These are phyloP conservation scores for Bombus confusus DNA, from an alignment of 1,140 invertebrate genomes.

Conservation along the genomic window DNA sequence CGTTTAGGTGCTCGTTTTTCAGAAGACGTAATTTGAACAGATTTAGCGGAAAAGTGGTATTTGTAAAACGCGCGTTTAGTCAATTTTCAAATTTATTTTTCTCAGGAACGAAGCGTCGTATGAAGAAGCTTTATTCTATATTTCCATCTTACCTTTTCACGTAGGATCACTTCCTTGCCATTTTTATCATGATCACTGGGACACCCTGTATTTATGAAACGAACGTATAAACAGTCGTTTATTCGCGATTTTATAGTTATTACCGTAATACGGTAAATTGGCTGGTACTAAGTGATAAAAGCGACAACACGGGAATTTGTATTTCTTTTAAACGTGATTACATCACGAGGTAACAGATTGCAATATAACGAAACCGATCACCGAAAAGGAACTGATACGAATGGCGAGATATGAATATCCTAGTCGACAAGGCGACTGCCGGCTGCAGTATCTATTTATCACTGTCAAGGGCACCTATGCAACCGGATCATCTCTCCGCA, in stretches of 20 bases:
- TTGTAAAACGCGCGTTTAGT: too few relatives aligned
- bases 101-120: too few relatives aligned
- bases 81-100: too few relatives aligned
- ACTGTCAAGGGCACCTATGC: conserved; percentile 68
- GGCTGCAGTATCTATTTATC: conserved; percentile 55
- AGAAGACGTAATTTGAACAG: too few relatives aligned
- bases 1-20: too few relatives aligned
- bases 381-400: conserved; percentile 4
- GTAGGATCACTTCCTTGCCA: too few relatives aligned
- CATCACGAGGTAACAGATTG: background rate
- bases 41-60: too few relatives aligned
- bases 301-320: background rate
- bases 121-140: background rate
- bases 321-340: background rate
- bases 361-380: background rate
- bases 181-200: too few relatives aligned
- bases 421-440: background rate
- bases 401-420: background rate
- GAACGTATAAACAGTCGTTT: background rate
- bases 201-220: background rate
- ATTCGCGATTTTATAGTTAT: background rate
- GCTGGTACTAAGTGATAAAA: background rate
- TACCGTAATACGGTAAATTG: background rate
- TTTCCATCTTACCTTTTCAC: too few relatives aligned
- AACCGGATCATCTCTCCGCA: conserved; percentile 58